Evolutionary conservation across 2,888 invertebrate species (phyloP).

Genomic region (Aleiodes leptofemur): DNA sequence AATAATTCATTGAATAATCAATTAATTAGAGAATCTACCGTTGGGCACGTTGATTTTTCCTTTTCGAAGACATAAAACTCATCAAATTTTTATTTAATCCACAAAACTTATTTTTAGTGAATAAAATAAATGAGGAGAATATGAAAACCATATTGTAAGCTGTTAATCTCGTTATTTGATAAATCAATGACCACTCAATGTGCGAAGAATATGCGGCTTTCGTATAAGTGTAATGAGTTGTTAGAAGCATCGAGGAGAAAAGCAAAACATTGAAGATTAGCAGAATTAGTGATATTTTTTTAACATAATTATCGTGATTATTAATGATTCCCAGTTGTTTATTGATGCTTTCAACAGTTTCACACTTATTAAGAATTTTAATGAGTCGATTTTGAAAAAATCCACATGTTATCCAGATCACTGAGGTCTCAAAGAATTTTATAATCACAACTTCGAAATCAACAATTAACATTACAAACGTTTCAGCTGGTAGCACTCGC

Average conservation of each 20-base stretch:
- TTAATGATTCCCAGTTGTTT: not conserved
- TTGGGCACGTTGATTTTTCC: not conserved
- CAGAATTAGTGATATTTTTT: not conserved
- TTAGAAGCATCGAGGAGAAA: not conserved
- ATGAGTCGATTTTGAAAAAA: not conserved
- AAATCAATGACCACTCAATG: not conserved
- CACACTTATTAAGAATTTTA: not conserved
- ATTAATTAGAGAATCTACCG: not conserved
- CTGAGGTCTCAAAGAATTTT: not conserved
- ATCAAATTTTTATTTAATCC: slow-evolving; percentile 4
- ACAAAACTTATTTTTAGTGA: not conserved
- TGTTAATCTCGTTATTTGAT: not conserved
- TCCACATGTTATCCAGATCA: not conserved
- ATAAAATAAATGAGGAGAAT: not conserved
- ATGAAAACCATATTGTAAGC: slow-evolving; percentile 3
- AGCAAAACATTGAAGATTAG: not conserved
- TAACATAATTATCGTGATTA: not conserved
- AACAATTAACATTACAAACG: not conserved
- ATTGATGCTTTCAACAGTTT: not conserved
- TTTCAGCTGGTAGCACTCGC: not conserved
- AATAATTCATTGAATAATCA: not conserved
- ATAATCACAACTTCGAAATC: slow-evolving; percentile 8
- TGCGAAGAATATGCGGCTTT: not conserved
- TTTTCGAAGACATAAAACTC: not conserved
- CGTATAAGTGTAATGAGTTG: not conserved